Evolutionary conservation across 1,140 invertebrate genomes (phyloP), one percentile per base, ranked within the genome.

Genomic region (Drosophila saltans): DNA sequence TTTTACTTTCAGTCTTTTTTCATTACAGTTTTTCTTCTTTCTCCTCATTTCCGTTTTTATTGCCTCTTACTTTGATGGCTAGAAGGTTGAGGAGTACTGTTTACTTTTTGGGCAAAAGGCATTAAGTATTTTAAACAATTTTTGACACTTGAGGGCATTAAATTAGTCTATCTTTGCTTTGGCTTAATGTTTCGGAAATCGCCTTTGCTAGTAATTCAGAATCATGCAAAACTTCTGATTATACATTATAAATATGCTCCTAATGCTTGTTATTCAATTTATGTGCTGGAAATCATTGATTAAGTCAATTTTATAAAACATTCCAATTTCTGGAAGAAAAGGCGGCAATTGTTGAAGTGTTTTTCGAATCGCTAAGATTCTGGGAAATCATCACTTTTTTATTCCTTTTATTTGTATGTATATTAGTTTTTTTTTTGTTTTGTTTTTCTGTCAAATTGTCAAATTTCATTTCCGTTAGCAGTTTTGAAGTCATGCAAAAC

Each of bases 101-200:
- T 75, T 76, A 52, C 45, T 9, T 69, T 76, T 10, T 40, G 26
- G 65, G 30, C 41, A 28, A 63, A 40, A 16, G 60, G 72, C 40
- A 75, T 75, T 75, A 75, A 63, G 39, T 69, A 52, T 43, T 56
- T 69, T 48, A 52, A 24, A 58, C 11, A 60, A 74, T 43, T 52
- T 39, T 24, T 33, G 8, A 40, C 24, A 40, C 52, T 65, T 48
- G 2, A 26, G 58, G 59, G 52, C 26, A 26, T 52, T 52, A 26
- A 52, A 52, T 52, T 3, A 52, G 21, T 52, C 45, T 10, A 52
- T 52, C 45, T 21, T 21, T 8, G 7, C 6, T 1, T 48, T 24
- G 45, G 59, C 33, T 72, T 65, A 57, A 62, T 65, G 43, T 65
- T 3, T 9, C 2, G 24, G 26, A 1, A n/a, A 21, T 10, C 24